These are phyloP conservation scores for Thunnus albacares DNA, from an alignment of 2,797 vertebrate species.

Conservation along the genomic window DNA sequence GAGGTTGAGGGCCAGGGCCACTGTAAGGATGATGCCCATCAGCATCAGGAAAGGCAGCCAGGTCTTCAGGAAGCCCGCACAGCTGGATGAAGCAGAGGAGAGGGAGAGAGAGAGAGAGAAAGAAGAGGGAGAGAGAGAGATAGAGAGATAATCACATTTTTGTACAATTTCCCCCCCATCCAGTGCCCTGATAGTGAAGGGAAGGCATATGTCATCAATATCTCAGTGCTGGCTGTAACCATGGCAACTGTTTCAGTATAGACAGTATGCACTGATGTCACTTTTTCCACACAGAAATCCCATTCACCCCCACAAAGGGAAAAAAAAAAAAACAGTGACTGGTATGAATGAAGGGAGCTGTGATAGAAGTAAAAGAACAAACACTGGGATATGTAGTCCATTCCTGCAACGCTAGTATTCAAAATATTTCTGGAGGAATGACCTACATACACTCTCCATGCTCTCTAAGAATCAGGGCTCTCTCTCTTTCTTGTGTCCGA, in stretches of 20 bases:
- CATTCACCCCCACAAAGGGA: not conserved
- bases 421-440: constrained; percentile 18
- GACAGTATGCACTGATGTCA: not conserved
- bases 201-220: constrained; percentile 5
- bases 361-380: not conserved
- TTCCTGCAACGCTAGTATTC: not conserved
- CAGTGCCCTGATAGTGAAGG: not conserved
- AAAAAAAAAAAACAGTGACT: not conserved
- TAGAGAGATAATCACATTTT: not conserved
- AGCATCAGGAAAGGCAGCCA: constrained; percentile 95
- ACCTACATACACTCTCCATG: constrained; percentile 43
- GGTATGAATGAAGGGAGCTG: not conserved
- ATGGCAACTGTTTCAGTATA: constrained; percentile 28
- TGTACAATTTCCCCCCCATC: not conserved
- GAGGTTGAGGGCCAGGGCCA: constrained; percentile 90
- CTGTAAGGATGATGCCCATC: constrained; percentile 86
- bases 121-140: constrained; percentile 2
- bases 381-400: constrained; percentile 6
- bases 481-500: constrained; percentile 37
- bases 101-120: constrained; percentile 7
- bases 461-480: constrained; percentile 41
- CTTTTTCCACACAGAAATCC: not conserved
- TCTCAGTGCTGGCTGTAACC: constrained; percentile 32
- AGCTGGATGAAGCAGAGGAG: constrained; percentile 77
- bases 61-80: constrained; percentile 94